Evolutionary conservation across 1,140 invertebrate genomes (phyloP), one percentile per base, ranked within the genome.

Genomic region (Drosophila equinoxialis): DNA sequence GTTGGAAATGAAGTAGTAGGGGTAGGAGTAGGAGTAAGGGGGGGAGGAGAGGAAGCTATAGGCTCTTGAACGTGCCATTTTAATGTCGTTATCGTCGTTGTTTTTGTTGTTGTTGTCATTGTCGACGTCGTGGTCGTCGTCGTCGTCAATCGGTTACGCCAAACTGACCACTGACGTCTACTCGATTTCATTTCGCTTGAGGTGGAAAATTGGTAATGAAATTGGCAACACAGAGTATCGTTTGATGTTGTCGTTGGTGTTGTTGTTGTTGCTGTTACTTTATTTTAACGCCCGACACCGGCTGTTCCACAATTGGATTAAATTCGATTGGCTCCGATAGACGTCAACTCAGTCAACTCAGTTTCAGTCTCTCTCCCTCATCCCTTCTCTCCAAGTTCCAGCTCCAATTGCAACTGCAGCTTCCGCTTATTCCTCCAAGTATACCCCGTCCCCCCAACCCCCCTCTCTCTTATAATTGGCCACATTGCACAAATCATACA

Each of bases 401-500:
- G 14, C 58, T 20, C 35, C 58, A 39, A 8, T 20, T 20, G 45
- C 45, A 51, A 51, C 17, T 10, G 17, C 17, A 39, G 11, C 10
- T 39, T 39, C 17, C 17, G 45, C 45, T 37, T 17, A 14, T 8
- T 13, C 20, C 17, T 10, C 26, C 6, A 30, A 6, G 30, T 1
- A 6, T 33, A 8, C 39, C n/a, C 60, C 13, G 4, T 20, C 1
- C n/a, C n/a, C 3, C 3, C 1, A 2, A n/a, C n/a, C 35, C 55
- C 60, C 45, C 48, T 71, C 35, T 61, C 33, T 39, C 63, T 54
- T 65, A 45, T 84, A 87, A 87, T 90, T 84, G 74, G 74, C 79
- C 82, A 74, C 84, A 89, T 87, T 90, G 81, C 77, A 90, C 84
- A 87, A 90, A 90, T 87, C 86, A 84, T 80, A 84, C 80, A 87